phyloP scores from a whole-genome alignment of 2,797 vertebrate species.

The Pelochelys cantorii region DNA sequence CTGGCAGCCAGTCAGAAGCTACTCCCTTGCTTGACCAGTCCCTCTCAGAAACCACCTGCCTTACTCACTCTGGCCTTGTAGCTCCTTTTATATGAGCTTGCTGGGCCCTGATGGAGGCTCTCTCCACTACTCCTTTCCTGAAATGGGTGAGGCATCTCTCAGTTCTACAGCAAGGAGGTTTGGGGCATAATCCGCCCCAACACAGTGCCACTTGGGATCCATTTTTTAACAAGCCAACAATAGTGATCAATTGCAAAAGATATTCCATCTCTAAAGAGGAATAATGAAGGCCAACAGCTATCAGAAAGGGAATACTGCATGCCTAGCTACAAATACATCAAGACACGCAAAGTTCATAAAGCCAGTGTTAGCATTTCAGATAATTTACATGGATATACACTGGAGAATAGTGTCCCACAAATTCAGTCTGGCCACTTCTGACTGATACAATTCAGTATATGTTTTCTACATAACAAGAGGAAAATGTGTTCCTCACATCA shows the following conservation, averaged over 20 bases:
- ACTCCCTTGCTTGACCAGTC: too few species aligned
- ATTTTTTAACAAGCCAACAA: background rate
- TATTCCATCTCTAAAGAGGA: background rate
- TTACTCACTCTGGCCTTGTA: too few species aligned
- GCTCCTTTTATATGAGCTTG: too few species aligned
- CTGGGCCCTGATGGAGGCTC: too few species aligned
- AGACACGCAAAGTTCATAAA: background rate
- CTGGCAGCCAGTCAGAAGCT: too few species aligned
- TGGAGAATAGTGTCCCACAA: background rate
- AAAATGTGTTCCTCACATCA: slow-evolving; percentile 20
- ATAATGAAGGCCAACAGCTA: background rate
- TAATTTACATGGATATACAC: background rate
- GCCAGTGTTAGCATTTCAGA: background rate
- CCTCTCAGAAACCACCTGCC: too few species aligned
- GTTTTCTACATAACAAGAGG: slow-evolving; percentile 12
- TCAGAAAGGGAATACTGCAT: background rate
- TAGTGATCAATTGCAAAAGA: background rate
- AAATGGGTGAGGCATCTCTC: too few species aligned
- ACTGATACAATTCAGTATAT: slow-evolving; percentile 23
- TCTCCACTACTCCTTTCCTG: too few species aligned
- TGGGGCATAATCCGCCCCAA: too few species aligned
- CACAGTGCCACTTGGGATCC: background rate
- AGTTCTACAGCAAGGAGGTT: too few species aligned
- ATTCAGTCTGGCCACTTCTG: slow-evolving; percentile 24
- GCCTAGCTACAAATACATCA: fast-evolving